These are phyloP conservation scores for Caenorhabditis sp. DNA, from an alignment of 2,888 invertebrate genomes.

Conservation along the genomic window DNA sequence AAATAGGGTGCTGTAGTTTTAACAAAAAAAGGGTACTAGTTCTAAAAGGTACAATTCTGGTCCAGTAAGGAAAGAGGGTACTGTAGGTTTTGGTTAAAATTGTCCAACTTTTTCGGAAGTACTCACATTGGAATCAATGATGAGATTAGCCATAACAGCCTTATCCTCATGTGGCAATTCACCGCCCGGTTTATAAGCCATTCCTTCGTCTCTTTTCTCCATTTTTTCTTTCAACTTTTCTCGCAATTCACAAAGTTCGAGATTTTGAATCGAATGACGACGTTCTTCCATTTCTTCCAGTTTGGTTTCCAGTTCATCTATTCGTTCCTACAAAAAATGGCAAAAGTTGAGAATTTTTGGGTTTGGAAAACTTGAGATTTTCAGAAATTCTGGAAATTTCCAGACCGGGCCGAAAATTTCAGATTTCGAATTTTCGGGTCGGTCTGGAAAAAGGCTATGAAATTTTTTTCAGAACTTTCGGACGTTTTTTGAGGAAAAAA, in stretches of 20 bases:
- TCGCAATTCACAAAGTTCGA: constrained; percentile 52
- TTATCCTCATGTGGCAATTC: constrained; percentile 57
- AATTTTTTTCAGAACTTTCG: neutral
- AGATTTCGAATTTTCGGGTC: neutral
- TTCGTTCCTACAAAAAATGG: constrained; percentile 44
- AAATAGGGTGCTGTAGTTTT: too few relatives aligned
- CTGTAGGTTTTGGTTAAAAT: too few relatives aligned
- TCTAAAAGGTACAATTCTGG: too few relatives aligned
- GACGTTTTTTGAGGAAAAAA: constrained; percentile 2
- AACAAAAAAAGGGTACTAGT: too few relatives aligned
- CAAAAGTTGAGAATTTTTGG: too few relatives aligned
- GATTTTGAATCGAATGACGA: constrained; percentile 54
- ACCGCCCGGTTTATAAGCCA: constrained; percentile 48
- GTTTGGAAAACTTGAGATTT: neutral
- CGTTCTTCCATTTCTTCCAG: constrained; percentile 61
- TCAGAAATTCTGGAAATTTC: too few relatives aligned
- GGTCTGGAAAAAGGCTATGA: neutral
- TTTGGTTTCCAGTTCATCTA: constrained; percentile 66
- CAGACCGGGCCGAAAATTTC: too few relatives aligned
- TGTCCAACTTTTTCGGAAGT: too few relatives aligned
- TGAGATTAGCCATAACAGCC: constrained; percentile 54
- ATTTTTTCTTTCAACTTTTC: constrained; percentile 45
- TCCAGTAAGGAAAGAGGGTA: too few relatives aligned
- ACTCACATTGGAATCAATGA: neutral
- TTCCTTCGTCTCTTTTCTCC: constrained; percentile 40